These are phyloP conservation scores for Tetragnatha montana DNA, from an alignment of 2,888 invertebrate species.

Conservation along the genomic window DNA sequence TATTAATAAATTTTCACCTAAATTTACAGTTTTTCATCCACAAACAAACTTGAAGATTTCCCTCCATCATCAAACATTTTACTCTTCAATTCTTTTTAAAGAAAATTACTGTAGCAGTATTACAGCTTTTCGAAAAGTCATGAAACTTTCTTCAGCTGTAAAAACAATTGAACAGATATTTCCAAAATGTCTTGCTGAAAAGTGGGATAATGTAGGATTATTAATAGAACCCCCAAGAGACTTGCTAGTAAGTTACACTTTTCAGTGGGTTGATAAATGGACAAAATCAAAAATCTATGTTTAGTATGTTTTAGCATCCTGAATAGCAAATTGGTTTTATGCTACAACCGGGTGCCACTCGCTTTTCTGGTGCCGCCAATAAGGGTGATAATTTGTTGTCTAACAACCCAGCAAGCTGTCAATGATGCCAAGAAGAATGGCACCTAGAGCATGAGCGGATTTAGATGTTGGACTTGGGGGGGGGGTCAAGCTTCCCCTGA, in stretches of 20 bases:
- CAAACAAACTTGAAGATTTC: neutral
- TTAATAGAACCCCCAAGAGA: conserved; percentile 84
- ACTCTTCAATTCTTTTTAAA: conserved; percentile 3
- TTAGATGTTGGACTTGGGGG: no score
- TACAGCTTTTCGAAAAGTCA: conserved; percentile 23
- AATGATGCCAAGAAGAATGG: no score
- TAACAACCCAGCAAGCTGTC: no score
- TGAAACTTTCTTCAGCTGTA: conserved; percentile 73
- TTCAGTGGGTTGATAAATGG: no score
- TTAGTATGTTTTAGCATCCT: no score
- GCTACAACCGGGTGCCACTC: no score
- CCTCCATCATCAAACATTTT: neutral
- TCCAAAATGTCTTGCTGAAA: conserved; percentile 83
- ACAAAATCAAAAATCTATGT: no score
- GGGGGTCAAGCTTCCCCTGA: no score
- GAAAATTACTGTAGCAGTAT: neutral
- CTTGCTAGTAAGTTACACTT: conserved; percentile 78
- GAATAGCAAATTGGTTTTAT: no score
- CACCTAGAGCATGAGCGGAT: no score
- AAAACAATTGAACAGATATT: conserved; percentile 83
- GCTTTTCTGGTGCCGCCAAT: no score
- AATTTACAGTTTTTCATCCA: neutral
- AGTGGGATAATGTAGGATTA: conserved; percentile 97
- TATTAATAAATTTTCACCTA: neutral
- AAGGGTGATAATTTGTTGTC: no score